Conservation (phyloP, 92 coral and sea anemone genomes). For the Virgularia gustaviana region DNA sequence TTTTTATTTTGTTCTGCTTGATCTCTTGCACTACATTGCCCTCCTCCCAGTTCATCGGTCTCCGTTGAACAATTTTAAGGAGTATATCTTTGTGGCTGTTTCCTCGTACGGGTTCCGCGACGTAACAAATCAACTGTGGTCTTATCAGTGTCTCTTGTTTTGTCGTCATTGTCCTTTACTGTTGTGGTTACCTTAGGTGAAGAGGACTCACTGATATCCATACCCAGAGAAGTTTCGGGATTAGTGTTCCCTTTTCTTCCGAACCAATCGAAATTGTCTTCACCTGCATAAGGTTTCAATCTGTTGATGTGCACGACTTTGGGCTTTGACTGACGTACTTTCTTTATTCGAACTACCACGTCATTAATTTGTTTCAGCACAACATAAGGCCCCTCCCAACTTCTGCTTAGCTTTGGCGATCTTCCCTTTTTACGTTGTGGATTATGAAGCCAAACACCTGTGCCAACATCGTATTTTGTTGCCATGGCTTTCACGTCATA, state of each 20-base stretch:
- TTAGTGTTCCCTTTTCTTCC: background rate
- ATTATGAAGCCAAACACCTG: slow-evolving; percentile 14
- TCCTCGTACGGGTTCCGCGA: background rate
- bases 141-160: background rate
- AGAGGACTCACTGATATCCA: slow-evolving; percentile 1
- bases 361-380: background rate
- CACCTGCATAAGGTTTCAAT: slow-evolving; percentile 1
- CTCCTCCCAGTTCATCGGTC: slow-evolving; percentile 15
- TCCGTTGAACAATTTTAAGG: slow-evolving; percentile 6
- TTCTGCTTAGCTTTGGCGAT: slow-evolving; percentile 12
- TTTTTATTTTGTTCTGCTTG: background rate
- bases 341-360: background rate
- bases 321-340: background rate
- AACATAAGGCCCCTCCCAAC: slow-evolving; percentile 16
- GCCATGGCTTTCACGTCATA: background rate
- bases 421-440: slow-evolving; percentile 13
- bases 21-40: slow-evolving; percentile 18
- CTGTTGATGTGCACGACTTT: slow-evolving; percentile 12
- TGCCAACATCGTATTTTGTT: background rate
- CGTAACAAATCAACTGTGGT: background rate
- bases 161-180: background rate
- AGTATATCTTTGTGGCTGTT: background rate
- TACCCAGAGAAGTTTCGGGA: background rate
- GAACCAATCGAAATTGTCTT: background rate
- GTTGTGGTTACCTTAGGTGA: background rate